Conservation (phyloP, 2,113 vertebrate genomes). For the Acanthochromis polyacanthus region DNA sequence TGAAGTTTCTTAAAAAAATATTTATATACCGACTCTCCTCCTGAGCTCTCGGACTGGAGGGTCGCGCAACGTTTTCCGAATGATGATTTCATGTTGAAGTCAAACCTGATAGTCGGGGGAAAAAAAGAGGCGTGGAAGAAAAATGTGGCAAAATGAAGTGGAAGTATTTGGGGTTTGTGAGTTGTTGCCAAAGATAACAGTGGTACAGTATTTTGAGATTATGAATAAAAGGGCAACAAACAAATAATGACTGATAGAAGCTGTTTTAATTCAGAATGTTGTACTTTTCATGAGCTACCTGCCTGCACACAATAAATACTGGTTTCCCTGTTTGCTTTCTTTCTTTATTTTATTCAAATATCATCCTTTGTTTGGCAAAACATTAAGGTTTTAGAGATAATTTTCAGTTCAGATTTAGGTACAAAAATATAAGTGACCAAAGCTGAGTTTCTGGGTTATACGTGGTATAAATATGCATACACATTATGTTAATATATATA, state of each 20-base stretch:
- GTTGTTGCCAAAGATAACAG: slow-evolving; percentile 65
- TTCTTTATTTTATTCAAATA: neutral
- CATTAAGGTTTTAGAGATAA: no score
- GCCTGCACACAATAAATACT: slow-evolving; percentile 46
- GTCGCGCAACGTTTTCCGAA: neutral
- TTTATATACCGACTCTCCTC: slow-evolving; percentile 37
- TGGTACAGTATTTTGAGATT: slow-evolving; percentile 53
- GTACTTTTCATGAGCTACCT: slow-evolving; percentile 10
- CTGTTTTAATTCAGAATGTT: slow-evolving; percentile 35
- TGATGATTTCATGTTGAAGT: slow-evolving; percentile 72
- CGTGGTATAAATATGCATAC: no score
- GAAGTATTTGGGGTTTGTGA: neutral
- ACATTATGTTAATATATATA: no score
- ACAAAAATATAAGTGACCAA: no score
- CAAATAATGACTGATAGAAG: slow-evolving; percentile 33
- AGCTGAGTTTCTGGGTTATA: no score
- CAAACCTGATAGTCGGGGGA: neutral
- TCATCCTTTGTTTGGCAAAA: neutral
- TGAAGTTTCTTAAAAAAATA: slow-evolving; percentile 39
- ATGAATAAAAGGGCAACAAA: slow-evolving; percentile 56
- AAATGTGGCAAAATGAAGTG: neutral
- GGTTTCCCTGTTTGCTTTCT: slow-evolving; percentile 13
- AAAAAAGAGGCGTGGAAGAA: slow-evolving; percentile 14
- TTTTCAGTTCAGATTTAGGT: no score
- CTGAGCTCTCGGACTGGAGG: slow-evolving; percentile 10